phyloP scores from a whole-genome alignment of 2,113 vertebrate species.

The Syrmaticus mikado region DNA sequence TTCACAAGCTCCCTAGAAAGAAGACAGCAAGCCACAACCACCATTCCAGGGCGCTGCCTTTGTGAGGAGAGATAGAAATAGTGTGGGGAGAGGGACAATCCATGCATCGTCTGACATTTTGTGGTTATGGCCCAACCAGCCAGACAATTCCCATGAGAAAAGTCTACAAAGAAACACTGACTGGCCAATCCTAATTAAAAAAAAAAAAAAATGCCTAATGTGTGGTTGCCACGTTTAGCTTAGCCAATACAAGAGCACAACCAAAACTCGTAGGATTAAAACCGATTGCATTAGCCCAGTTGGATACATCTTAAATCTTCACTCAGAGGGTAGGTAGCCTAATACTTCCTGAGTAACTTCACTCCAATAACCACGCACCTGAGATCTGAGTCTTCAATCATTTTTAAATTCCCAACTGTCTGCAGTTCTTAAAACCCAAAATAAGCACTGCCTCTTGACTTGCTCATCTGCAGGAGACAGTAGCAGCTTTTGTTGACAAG shows the following conservation, averaged over 20 bases:
- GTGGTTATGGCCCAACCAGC: background rate
- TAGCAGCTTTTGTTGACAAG: background rate
- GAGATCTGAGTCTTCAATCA: background rate
- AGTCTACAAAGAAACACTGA: background rate
- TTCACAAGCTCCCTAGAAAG: background rate
- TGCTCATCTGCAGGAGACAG: background rate
- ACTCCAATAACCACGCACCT: background rate
- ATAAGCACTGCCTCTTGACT: background rate
- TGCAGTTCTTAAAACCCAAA: background rate
- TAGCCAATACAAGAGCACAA: background rate
- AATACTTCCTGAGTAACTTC: background rate
- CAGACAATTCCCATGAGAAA: slow-evolving; percentile 38
- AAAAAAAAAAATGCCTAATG: background rate
- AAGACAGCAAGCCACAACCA: slow-evolving; percentile 12
- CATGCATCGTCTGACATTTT: background rate
- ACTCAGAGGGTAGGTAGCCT: background rate
- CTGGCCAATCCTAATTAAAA: background rate
- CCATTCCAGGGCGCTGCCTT: background rate
- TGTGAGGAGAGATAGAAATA: background rate
- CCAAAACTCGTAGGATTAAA: background rate
- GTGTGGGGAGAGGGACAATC: background rate
- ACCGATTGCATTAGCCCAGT: background rate
- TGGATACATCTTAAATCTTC: background rate
- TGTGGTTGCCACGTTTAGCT: background rate
- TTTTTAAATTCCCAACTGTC: background rate